Evolutionary conservation across 2,888 invertebrate species (phyloP).

Genomic region (Creontiades dilutus): DNA sequence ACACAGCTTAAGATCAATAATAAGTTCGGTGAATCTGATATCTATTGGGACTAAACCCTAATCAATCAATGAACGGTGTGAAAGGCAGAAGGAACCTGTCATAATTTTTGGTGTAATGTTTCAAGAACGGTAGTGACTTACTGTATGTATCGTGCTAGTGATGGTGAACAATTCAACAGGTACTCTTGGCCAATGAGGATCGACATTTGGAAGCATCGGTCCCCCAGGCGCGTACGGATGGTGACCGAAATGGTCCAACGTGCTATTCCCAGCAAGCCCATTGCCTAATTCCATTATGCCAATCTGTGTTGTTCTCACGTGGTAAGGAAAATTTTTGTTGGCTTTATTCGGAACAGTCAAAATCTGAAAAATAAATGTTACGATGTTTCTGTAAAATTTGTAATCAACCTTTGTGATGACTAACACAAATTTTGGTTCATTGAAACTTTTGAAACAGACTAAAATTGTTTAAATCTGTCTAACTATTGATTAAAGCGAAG

Average conservation of each 20-base stretch:
- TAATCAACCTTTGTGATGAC: too few species aligned
- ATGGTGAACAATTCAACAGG: conserved; percentile 77
- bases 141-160: conserved; percentile 76
- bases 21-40: too few species aligned
- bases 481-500: too few species aligned
- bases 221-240: conserved; percentile 83
- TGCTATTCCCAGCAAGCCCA: conserved; percentile 80
- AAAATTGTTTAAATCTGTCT: too few species aligned
- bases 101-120: too few species aligned
- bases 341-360: conserved; percentile 91
- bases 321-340: conserved; percentile 94
- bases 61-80: too few species aligned
- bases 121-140: not conserved
- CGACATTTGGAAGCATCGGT: conserved; percentile 72
- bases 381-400: too few species aligned
- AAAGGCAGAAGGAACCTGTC: too few species aligned
- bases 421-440: too few species aligned
- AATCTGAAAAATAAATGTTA: conserved; percentile 80
- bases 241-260: conserved; percentile 82
- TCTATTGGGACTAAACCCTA: too few species aligned
- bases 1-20: too few species aligned
- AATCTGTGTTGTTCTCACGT: conserved; percentile 91
- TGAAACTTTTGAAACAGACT: too few species aligned
- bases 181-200: conserved; percentile 73
- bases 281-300: conserved; percentile 83